These are phyloP conservation scores for Phorcus lineatus DNA, from an alignment of 2,888 invertebrate species.

Conservation along the genomic window DNA sequence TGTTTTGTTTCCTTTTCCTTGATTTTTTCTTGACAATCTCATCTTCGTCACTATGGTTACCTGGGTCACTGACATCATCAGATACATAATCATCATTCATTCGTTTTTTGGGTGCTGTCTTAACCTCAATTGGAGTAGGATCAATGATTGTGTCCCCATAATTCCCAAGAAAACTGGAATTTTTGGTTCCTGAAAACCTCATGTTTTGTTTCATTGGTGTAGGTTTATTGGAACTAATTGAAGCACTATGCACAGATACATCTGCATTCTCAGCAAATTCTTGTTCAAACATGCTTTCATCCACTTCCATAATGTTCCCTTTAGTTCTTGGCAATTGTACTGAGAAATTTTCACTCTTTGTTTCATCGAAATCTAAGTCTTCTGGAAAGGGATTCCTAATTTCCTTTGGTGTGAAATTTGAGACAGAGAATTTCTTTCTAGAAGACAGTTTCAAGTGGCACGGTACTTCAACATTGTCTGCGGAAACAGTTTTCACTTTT, in stretches of 20 bases:
- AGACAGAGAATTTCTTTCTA: conserved; percentile 2
- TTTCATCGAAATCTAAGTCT: background rate
- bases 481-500: background rate
- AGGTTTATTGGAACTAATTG: background rate
- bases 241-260: background rate
- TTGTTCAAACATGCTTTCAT: conserved; percentile 18
- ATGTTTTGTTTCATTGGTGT: background rate
- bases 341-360: background rate
- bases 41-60: background rate
- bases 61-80: background rate
- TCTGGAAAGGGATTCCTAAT: background rate
- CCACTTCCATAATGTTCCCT: background rate
- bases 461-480: background rate
- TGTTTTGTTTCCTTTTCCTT: background rate
- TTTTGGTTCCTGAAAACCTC: background rate
- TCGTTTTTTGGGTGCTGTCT: too few species aligned
- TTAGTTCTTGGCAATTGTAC: background rate
- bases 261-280: background rate
- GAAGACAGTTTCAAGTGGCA: background rate
- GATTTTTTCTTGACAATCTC: background rate
- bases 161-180: background rate
- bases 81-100: background rate
- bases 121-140: too few species aligned
- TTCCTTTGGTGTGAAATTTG: background rate
- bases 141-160: background rate